phyloP scores from a whole-genome alignment of 1,140 invertebrate genomes.

The Lucilia cuprina region DNA sequence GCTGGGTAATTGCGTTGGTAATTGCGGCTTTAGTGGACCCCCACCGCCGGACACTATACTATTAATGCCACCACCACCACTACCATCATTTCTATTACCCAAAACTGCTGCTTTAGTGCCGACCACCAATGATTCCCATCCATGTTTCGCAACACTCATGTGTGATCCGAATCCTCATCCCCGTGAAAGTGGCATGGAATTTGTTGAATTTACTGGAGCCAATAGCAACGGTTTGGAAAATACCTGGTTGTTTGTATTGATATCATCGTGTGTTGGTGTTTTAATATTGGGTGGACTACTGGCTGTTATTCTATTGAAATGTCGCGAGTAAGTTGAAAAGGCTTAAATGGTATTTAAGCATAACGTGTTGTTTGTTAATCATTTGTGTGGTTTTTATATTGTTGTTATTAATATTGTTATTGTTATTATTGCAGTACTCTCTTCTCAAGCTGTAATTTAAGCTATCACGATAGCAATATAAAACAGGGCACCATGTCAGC shows the following conservation, averaged over 20 bases:
- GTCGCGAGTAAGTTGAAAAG: conserved; percentile 75
- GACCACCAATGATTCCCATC: conserved; percentile 66
- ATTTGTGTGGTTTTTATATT: neutral
- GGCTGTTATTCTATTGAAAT: conserved; percentile 79
- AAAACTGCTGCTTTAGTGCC: conserved; percentile 56
- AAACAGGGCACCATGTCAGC: conserved; percentile 58
- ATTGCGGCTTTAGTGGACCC: conserved; percentile 77
- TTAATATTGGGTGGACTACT: conserved; percentile 78
- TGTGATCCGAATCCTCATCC: conserved; percentile 64
- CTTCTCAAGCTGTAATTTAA: conserved; percentile 46
- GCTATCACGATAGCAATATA: conserved; percentile 60
- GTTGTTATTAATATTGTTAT: neutral
- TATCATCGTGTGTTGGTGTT: conserved; percentile 79
- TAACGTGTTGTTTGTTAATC: neutral
- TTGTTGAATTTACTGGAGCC: conserved; percentile 76
- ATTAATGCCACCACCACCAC: conserved; percentile 80
- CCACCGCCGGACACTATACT: conserved; percentile 81
- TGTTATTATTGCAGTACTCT: conserved; percentile 46
- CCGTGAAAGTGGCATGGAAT: conserved; percentile 71
- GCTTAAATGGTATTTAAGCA: neutral
- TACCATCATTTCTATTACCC: conserved; percentile 70
- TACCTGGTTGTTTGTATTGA: conserved; percentile 81
- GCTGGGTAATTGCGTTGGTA: conserved; percentile 61
- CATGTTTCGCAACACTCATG: conserved; percentile 65
- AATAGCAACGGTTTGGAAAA: conserved; percentile 74